These are phyloP conservation scores for Thunnus thynnus DNA, from an alignment of 2,113 vertebrate species.

Conservation along the genomic window DNA sequence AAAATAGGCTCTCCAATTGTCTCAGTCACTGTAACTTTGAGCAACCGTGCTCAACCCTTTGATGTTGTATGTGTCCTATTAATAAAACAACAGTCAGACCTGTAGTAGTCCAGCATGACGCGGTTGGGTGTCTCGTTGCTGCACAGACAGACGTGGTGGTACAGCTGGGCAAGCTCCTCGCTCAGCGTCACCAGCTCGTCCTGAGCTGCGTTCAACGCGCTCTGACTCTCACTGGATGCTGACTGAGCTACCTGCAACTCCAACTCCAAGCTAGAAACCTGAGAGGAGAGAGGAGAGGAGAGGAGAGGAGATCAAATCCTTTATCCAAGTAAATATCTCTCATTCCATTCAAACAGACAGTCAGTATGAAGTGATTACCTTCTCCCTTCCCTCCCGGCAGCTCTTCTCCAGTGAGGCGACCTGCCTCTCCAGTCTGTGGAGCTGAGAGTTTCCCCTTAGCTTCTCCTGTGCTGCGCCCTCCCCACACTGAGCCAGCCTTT, in stretches of 20 bases:
- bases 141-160: conserved; percentile 98
- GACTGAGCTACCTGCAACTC: conserved; percentile 88
- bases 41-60: background rate
- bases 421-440: conserved; percentile 89
- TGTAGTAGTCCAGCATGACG: conserved; percentile 98
- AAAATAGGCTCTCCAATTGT: too few species aligned
- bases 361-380: conserved; percentile 69
- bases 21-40: background rate
- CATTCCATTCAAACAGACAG: background rate
- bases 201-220: conserved; percentile 91
- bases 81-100: conserved; percentile 48
- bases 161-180: conserved; percentile 97
- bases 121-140: conserved; percentile 98
- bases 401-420: conserved; percentile 88
- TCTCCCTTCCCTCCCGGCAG: conserved; percentile 88
- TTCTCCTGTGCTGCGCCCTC: conserved; percentile 88
- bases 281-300: background rate
- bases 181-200: conserved; percentile 96
- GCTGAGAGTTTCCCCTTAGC: conserved; percentile 83
- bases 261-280: conserved; percentile 85
- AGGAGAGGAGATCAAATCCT: background rate
- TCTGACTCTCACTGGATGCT: conserved; percentile 89
- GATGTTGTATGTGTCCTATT: background rate
- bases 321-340: background rate
- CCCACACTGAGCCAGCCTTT: conserved; percentile 89